Base-by-base conservation (phyloP, 2,797 vertebrate species). In the Spea hammondii region DNA sequence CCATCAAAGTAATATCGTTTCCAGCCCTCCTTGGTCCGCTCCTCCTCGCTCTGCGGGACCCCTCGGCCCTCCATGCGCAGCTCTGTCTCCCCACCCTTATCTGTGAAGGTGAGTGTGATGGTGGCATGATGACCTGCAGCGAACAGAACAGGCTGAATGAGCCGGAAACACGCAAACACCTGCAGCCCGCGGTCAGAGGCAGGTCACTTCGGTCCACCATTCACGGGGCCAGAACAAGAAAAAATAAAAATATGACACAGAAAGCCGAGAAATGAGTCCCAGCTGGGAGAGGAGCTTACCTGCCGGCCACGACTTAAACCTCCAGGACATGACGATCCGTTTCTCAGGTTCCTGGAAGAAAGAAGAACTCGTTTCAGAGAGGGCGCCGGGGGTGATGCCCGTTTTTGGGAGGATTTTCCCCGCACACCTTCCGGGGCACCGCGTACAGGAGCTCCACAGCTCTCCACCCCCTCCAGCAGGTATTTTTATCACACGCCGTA, bases 241-340 rank as follows among this genome's bases (percentile, higher is more conserved):
- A 32, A 2, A 32, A 32, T 32, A 32, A 32, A 2, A 32, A 32
- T 32, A 2, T 32, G 32, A 32, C 32, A 32, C 32, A 32, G 32
- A 32, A 32, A 32, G 32, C 1, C 32, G 32, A 32, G 32, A 32
- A 59, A 32, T 2, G 32, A 32, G 32, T 32, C 32, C 32, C 32
- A 3, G 32, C 32, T 32, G 32, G 32, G 32, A 32, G 32, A 32
- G 32, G 32, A 80, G 85, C 95, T 77, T 92, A 99, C 97, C 97
- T 78, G 92, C 90, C 80, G 97, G 97, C 97, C 97, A 99, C 80
- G 95, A 94, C 86, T 96, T 98, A 91, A 95, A 98, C 89, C 97
- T 92, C 97, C 97, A 99, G 84, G 96, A 97, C 97, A 99, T 98
- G 4, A 92, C 86, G 84, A 99, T 96, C 69, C 94, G 95, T 88